Conservation (phyloP, 1,140 invertebrate genomes). For the Chrysoperla carnea region DNA sequence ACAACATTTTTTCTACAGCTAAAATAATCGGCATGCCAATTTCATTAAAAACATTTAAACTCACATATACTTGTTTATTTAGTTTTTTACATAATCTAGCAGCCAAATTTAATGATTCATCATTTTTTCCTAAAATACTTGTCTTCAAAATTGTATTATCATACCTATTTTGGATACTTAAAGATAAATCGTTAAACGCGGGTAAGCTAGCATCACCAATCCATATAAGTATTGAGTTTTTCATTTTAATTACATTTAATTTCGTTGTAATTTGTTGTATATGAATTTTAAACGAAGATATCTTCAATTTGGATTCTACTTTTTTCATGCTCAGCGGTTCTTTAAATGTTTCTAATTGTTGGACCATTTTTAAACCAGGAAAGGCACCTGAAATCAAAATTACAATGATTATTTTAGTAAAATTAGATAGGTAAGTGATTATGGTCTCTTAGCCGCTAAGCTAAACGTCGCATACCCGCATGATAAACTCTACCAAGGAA, state of each 20-base stretch:
- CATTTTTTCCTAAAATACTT: constrained; percentile 7
- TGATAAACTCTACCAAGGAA: too few relatives aligned
- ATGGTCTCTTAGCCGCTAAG: too few relatives aligned
- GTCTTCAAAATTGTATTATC: constrained; percentile 2
- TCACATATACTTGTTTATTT: constrained; percentile 9
- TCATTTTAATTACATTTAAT: constrained; percentile 8
- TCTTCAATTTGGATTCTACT: constrained; percentile 1
- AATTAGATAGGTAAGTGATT: too few relatives aligned
- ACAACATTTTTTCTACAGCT: constrained; percentile 8
- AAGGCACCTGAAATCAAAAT: neutral
- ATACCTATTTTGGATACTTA: constrained; percentile 4
- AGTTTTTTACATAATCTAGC: constrained; percentile 7
- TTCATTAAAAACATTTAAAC: constrained; percentile 8
- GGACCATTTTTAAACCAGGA: neutral
- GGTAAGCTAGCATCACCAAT: constrained; percentile 6
- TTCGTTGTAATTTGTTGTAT: constrained; percentile 4
- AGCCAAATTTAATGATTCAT: constrained; percentile 7
- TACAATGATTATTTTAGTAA: neutral
- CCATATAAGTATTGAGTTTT: constrained; percentile 10
- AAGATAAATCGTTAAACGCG: constrained; percentile 7
- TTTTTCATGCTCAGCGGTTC: neutral
- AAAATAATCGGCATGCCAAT: constrained; percentile 3
- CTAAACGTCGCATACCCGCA: too few relatives aligned
- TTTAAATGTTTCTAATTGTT: neutral
- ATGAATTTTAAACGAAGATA: constrained; percentile 4